Percentiles rank a stretch among this genome's conserved stretches.
These are phyloP conservation scores for Pelochelys cantorii DNA, from an alignment of 2,797 vertebrate genomes.

Conservation along the genomic window DNA sequence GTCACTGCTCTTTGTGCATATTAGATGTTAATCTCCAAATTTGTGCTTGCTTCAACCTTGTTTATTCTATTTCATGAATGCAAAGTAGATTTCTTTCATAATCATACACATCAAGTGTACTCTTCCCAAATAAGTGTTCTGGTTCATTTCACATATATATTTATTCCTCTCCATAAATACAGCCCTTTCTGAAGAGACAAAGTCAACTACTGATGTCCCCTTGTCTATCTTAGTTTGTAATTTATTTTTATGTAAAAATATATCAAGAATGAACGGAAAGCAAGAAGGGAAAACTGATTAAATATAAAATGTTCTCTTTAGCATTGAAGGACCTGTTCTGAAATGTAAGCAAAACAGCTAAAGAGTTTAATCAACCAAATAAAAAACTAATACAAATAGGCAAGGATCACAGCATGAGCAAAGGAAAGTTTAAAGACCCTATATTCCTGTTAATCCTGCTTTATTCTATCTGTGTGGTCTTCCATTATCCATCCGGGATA, in stretches of 20 bases:
- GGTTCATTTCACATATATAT: conserved; percentile 5
- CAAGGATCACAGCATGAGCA: neutral
- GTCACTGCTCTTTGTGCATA: neutral
- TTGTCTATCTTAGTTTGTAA: neutral
- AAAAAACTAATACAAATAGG: neutral
- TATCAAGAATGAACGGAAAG: neutral
- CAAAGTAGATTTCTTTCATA: neutral
- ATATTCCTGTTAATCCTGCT: neutral
- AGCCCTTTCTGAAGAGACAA: neutral
- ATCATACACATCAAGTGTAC: neutral
- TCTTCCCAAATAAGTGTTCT: neutral
- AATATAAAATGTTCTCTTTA: neutral
- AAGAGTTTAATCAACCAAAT: neutral
- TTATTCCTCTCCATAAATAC: neutral
- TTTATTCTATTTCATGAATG: neutral
- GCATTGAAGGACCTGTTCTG: neutral
- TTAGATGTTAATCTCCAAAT: neutral
- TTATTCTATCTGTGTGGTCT: neutral
- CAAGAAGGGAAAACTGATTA: neutral
- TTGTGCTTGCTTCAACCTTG: neutral
- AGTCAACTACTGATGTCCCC: neutral
- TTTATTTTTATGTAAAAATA: neutral
- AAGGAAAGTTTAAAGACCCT: neutral
- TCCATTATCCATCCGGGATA: neutral
- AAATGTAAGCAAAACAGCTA: neutral